A percentile compares a stretch with the other conserved stretches of the same genome.
Evolutionary conservation across 2,797 vertebrate species (phyloP).

Genomic region (Parauchenoglanis ngamensis): DNA sequence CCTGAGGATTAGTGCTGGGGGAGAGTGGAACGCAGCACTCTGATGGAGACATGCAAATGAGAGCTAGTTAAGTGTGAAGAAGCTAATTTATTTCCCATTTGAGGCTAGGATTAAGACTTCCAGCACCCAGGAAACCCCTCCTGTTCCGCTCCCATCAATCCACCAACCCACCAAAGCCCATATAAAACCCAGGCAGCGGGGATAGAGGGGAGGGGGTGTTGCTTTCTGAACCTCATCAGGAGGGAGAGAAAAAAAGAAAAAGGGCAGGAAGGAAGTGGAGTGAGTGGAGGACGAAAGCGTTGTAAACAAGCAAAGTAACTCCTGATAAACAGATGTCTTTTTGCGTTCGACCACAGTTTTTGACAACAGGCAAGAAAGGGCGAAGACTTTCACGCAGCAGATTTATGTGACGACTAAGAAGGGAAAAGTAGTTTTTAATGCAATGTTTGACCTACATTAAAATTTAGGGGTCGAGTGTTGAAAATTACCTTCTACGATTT

Average conservation of each 20-base stretch:
- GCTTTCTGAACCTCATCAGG: constrained; percentile 55
- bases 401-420: constrained; percentile 48
- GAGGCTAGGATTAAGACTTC: constrained; percentile 83
- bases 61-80: constrained; percentile 90
- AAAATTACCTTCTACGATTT: constrained; percentile 48
- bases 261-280: constrained; percentile 25
- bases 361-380: constrained; percentile 32
- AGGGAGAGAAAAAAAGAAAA: constrained; percentile 47
- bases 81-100: constrained; percentile 90
- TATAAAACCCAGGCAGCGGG: constrained; percentile 24
- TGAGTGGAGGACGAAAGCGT: constrained; percentile 43
- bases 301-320: constrained; percentile 39
- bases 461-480: constrained; percentile 44
- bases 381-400: constrained; percentile 1
- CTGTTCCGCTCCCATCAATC: constrained; percentile 8
- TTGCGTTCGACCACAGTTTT: constrained; percentile 13
- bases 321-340: constrained; percentile 47
- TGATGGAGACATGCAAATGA: constrained; percentile 80
- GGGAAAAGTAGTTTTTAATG: constrained; percentile 45
- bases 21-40: constrained; percentile 70
- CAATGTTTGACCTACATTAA: constrained; percentile 48
- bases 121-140: constrained; percentile 66
- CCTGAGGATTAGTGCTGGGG: constrained; percentile 80
- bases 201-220: constrained; percentile 36
- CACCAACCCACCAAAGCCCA: constrained; percentile 25